Evolutionary conservation across 1,140 invertebrate genomes (phyloP).

Genomic region (Mizuhopecten yessoensis): DNA sequence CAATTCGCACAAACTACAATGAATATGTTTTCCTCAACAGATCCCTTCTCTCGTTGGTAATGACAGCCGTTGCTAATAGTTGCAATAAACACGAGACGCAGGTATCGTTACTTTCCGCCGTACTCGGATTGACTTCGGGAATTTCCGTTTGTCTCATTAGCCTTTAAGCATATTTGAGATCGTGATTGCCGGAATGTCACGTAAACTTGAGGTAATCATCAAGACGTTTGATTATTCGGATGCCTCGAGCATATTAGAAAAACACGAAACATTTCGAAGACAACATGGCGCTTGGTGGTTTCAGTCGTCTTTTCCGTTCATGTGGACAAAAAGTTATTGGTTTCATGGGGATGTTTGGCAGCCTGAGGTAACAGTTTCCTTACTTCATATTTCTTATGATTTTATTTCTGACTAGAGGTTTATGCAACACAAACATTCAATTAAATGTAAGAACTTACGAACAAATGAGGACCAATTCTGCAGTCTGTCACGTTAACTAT

Average conservation of each 20-base stretch:
- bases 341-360: constrained; percentile 50
- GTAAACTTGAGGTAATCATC: background rate
- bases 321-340: constrained; percentile 48
- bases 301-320: constrained; percentile 16
- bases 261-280: background rate
- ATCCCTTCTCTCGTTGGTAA: background rate
- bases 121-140: background rate
- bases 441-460: too few relatives aligned
- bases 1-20: background rate
- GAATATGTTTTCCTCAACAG: background rate
- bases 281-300: constrained; percentile 44
- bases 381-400: too few relatives aligned
- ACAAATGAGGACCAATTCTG: too few relatives aligned
- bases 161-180: background rate
- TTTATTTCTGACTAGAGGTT: too few relatives aligned
- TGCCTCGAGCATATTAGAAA: background rate
- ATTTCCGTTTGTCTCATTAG: background rate
- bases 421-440: too few relatives aligned
- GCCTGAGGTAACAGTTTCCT: constrained; percentile 45
- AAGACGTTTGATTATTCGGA: background rate
- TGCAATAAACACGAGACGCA: constrained; percentile 25
- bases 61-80: background rate
- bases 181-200: background rate
- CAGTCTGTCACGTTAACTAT: too few relatives aligned
- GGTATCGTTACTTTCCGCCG: background rate